Base-by-base conservation (phyloP, 2,888 invertebrate species). In the Latheticus oryzae region DNA sequence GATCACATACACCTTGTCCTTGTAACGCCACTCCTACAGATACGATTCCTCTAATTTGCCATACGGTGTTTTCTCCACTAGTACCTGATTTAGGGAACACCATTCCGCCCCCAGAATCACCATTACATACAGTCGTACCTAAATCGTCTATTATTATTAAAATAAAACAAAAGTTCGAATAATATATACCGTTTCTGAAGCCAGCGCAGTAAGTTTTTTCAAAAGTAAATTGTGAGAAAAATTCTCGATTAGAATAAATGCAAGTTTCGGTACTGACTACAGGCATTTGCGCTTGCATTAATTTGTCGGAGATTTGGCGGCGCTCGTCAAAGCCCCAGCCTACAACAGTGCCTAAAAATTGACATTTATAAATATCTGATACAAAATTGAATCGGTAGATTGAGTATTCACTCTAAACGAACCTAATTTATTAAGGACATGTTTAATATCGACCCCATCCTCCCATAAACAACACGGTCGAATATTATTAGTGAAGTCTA, bases 401-500 rank as follows among this genome's bases (percentile, higher is more conserved):
- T n/a, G 5, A 3, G 5, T 5, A 24, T 4, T 32, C 7, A 11
- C 8, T 15, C 5, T 5, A 3, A 8, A 52, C 56, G 53, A 55
- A 73, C 76, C 76, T 53, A 63, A 57, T 62, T 69, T 68, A 5
- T 68, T 63, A 3, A 71, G 56, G 8, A 76, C 42, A 9, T 50
- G 38, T 21, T 69, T 69, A 16, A 74, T 17, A 37, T 72, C 67
- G 2, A 33, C 56, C 13, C 42, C 38, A 17, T 60, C 61, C 1
- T 63, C 64, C 87, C 87, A 87, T 0, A 87, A 75, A 61, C 87
- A 87, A 21, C 83, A 80, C 1, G 86, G 83, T 19, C 82, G 76
- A 26, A 87, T 84, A 60, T 75, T 80, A 1, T 74, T 70, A 15
- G 77, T 84, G 59, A 82, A 83, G 40, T 80, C 75, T 0, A 84